Evolutionary conservation across 2,888 invertebrate species (phyloP).

Genomic region (Amphipoea lucens): DNA sequence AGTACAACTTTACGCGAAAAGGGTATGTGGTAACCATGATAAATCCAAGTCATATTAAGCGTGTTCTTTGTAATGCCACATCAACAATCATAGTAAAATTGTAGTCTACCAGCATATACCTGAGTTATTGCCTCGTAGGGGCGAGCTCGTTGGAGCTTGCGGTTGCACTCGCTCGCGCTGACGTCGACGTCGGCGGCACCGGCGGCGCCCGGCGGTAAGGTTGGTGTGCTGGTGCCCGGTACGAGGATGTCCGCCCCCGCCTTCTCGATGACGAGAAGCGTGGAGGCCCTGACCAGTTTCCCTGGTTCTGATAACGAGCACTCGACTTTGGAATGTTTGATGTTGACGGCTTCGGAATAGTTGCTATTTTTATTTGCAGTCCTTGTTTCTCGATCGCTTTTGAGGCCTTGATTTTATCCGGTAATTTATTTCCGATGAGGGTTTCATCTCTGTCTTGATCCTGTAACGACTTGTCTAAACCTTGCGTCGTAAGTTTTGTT

Average conservation of each 20-base stretch:
- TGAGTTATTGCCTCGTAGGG: not conserved
- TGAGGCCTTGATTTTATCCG: not conserved
- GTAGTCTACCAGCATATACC: not conserved
- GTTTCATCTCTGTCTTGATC: not conserved
- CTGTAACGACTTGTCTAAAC: not conserved
- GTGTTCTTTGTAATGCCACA: too few species aligned
- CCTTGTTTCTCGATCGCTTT: not conserved
- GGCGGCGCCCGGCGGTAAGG: not conserved
- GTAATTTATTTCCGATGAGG: not conserved
- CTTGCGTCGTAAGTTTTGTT: not conserved
- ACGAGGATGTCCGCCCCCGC: not conserved
- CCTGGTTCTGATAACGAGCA: not conserved
- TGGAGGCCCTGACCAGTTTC: constrained; percentile 5
- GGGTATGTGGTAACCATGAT: not conserved
- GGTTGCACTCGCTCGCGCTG: not conserved
- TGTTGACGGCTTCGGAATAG: not conserved
- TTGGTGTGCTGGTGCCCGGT: not conserved
- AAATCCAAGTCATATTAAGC: too few species aligned
- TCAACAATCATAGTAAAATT: not conserved
- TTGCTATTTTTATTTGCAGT: too few species aligned
- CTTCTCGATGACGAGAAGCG: not conserved
- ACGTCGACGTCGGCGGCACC: not conserved
- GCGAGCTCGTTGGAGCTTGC: not conserved
- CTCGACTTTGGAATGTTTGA: not conserved
- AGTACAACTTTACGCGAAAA: not conserved